Evolutionary conservation across 2,888 invertebrate genomes (phyloP).

Genomic region (Drosophila kuntzei): DNA sequence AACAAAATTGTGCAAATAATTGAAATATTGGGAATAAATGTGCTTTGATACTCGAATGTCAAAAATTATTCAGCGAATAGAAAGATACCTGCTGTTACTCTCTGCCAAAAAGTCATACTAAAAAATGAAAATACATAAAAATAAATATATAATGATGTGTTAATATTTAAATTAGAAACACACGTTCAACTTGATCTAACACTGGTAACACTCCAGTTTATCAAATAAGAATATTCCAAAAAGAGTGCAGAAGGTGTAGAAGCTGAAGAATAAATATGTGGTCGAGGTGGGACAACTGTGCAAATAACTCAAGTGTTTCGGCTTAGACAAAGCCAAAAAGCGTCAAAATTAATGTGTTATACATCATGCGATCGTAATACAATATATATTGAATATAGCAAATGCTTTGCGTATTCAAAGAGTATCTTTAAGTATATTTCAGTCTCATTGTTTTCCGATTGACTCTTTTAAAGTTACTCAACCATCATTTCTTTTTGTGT

Average conservation of each 20-base stretch:
- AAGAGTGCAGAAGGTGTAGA: slow-evolving; percentile 3
- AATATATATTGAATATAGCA: slow-evolving; percentile 15
- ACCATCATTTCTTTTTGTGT: slow-evolving; percentile 20
- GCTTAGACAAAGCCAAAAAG: slow-evolving; percentile 58
- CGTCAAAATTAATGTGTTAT: slow-evolving; percentile 43
- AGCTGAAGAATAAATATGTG: slow-evolving; percentile 14
- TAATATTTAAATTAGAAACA: slow-evolving; percentile 66
- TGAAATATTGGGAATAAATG: slow-evolving; percentile 26
- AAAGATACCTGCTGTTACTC: slow-evolving; percentile 25
- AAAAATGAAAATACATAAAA: slow-evolving; percentile 2
- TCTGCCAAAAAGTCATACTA: slow-evolving; percentile 31
- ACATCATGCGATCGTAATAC: slow-evolving; percentile 23
- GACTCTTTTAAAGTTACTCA: background rate
- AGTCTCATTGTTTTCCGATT: slow-evolving; percentile 16
- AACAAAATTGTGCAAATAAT: slow-evolving; percentile 52
- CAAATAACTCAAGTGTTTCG: slow-evolving; percentile 58
- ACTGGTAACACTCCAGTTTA: slow-evolving; percentile 13
- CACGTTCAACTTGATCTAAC: slow-evolving; percentile 34
- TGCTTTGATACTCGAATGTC: slow-evolving; percentile 23
- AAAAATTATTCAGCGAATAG: slow-evolving; percentile 10
- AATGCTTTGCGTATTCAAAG: slow-evolving; percentile 26
- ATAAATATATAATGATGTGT: slow-evolving; percentile 52
- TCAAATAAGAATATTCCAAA: background rate
- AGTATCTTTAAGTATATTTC: slow-evolving; percentile 23
- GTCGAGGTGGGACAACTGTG: slow-evolving; percentile 61